Conservation (phyloP, 2,113 vertebrate genomes). For the Lophotis ruficrista region DNA sequence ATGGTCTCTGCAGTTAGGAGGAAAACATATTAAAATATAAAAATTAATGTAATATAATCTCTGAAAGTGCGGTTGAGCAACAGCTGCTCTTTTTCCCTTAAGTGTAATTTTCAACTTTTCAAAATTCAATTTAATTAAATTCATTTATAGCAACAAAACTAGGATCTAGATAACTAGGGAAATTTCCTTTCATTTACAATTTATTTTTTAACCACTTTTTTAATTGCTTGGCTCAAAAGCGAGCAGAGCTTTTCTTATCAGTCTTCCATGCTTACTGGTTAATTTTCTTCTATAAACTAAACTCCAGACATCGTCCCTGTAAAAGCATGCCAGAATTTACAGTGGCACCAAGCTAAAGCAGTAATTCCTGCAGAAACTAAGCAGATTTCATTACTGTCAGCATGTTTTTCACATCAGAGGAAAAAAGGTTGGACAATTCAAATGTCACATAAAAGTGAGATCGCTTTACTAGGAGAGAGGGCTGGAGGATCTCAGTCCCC, state of each 20-base stretch:
- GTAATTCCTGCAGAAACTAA: conserved; percentile 23
- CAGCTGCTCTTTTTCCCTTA: not conserved
- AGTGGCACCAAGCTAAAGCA: conserved; percentile 44
- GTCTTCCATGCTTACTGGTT: conserved; percentile 4
- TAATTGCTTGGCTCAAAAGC: conserved; percentile 39
- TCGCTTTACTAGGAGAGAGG: not conserved
- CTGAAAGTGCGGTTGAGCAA: not conserved
- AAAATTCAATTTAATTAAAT: not conserved
- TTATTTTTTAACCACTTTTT: not conserved
- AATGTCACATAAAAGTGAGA: conserved; percentile 14
- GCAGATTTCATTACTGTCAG: conserved; percentile 39
- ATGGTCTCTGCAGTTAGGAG: not conserved
- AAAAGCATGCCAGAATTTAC: conserved; percentile 42
- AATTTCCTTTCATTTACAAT: not conserved
- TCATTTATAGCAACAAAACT: not conserved
- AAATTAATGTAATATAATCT: not conserved
- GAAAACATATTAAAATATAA: not conserved
- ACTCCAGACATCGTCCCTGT: conserved; percentile 32
- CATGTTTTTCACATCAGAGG: conserved; percentile 61
- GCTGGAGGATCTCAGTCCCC: not conserved
- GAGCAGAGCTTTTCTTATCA: conserved; percentile 47
- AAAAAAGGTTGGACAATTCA: not conserved
- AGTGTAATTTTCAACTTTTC: not conserved
- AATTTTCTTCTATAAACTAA: conserved; percentile 51
- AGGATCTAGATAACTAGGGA: not conserved